These are phyloP conservation scores for Lagopus muta DNA, from an alignment of 2,113 vertebrate species.

Conservation along the genomic window DNA sequence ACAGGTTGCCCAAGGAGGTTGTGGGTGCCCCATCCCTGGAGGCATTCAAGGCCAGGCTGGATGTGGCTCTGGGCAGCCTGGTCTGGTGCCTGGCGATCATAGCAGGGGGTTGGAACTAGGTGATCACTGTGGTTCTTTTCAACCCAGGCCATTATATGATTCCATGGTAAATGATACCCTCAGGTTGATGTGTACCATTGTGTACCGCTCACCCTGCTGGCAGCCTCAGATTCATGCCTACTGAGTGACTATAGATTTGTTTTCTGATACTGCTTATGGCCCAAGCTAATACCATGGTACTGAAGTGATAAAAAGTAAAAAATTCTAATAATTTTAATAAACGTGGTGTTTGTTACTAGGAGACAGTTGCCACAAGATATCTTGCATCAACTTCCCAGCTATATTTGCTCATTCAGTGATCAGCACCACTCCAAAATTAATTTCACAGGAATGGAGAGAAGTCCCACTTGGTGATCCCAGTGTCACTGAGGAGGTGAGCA, in stretches of 20 bases:
- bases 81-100: too few relatives aligned
- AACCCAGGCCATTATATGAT: too few relatives aligned
- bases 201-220: neutral
- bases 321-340: neutral
- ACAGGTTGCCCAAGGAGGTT: too few relatives aligned
- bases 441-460: neutral
- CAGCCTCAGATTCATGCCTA: neutral
- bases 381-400: neutral
- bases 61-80: too few relatives aligned
- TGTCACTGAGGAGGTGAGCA: neutral
- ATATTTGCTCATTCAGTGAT: neutral
- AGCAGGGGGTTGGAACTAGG: too few relatives aligned
- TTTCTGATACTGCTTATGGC: neutral
- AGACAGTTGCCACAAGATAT: neutral
- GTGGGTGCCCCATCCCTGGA: too few relatives aligned
- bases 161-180: neutral
- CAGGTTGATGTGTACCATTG: neutral
- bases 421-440: neutral
- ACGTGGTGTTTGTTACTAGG: neutral
- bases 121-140: too few relatives aligned
- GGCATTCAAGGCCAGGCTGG: too few relatives aligned
- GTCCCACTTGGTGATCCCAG: neutral
- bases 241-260: neutral
- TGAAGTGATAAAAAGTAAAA: neutral
- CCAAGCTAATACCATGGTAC: neutral